Base-by-base conservation (phyloP, 2,797 vertebrate species). In the Cuculus canorus region DNA sequence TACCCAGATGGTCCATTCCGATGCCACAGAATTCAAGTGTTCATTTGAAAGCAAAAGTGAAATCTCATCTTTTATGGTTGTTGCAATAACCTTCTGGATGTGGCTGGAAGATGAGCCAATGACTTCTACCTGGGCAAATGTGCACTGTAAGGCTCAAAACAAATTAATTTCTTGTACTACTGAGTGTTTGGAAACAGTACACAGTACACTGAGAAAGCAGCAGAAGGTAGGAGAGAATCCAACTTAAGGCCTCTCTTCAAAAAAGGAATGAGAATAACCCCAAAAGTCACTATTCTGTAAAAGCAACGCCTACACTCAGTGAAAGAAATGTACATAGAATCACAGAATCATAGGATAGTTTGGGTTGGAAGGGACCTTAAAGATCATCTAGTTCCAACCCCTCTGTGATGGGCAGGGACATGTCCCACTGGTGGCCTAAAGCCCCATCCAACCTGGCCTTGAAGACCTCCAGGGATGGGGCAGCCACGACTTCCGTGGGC, bases 191-290 rank as follows among this genome's bases (percentile, higher is more conserved):
- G 90, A 54, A 75, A 80, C 8, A 13, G 86, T 10, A 54, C 63
- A 23, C 7, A 80, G 52, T 56, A 24, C 23, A 1, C 15, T 25
- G 60, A 64, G 91, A 85, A 91, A 9, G 32, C 37, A 73, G 85
- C 91, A 91, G 89, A 41, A 94, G 93, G 81, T 88, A 94, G 83
- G 90, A 95, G 35, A 84, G 53, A 52, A 68, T 76, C 90, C 93
- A 95, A 7, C 32, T 16, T 17, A 22, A 86, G 80, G 59, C 37
- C 86, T 65, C 25, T n/a, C 30, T 65, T 70, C 50, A 63, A 23
- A 53, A 57, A 63, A 47, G 12, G 65, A 45, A 77, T 47, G 41
- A 88, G 66, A 25, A 65, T 59, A 50, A 87, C 37, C 88, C 83
- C 76, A 70, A 23, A 53, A 78, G 61, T 33, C 50, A 39, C 61